Conservation (phyloP, 2,888 invertebrate genomes). For the Rotaria socialis region DNA sequence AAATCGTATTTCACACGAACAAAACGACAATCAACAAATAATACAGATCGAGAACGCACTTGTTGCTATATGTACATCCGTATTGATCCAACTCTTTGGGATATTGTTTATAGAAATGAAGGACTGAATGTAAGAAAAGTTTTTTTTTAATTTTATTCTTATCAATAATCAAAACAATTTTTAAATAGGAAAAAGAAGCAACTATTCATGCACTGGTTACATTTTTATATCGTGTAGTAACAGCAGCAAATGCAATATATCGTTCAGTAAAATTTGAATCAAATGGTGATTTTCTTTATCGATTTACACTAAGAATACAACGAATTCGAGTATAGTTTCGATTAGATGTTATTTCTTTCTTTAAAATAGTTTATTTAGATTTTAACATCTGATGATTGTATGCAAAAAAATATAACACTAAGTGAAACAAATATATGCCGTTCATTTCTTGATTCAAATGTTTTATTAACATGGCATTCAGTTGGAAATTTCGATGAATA, state of each 20-base stretch:
- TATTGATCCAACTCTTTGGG: constrained; percentile 43
- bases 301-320: constrained; percentile 24
- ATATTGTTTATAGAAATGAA: constrained; percentile 44
- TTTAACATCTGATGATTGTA: constrained; percentile 40
- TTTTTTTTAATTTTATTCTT: neutral
- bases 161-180: no score
- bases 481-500: constrained; percentile 66
- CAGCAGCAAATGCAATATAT: constrained; percentile 10
- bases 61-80: constrained; percentile 43
- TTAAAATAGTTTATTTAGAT: constrained; percentile 28
- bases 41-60: neutral
- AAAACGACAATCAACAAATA: constrained; percentile 30
- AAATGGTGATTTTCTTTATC: constrained; percentile 1
- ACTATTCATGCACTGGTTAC: constrained; percentile 6
- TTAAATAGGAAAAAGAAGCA: constrained; percentile 37
- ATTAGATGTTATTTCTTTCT: neutral
- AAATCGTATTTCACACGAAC: constrained; percentile 27
- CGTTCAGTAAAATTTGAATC: constrained; percentile 31
- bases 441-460: constrained; percentile 43
- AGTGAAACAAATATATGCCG: constrained; percentile 42
- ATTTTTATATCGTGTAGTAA: neutral
- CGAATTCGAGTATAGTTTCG: constrained; percentile 13
- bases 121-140: constrained; percentile 18
- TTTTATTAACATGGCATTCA: constrained; percentile 44
- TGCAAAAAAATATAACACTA: neutral